Base-by-base conservation (phyloP, 2,113 vertebrate species). In the Zeus faber region DNA sequence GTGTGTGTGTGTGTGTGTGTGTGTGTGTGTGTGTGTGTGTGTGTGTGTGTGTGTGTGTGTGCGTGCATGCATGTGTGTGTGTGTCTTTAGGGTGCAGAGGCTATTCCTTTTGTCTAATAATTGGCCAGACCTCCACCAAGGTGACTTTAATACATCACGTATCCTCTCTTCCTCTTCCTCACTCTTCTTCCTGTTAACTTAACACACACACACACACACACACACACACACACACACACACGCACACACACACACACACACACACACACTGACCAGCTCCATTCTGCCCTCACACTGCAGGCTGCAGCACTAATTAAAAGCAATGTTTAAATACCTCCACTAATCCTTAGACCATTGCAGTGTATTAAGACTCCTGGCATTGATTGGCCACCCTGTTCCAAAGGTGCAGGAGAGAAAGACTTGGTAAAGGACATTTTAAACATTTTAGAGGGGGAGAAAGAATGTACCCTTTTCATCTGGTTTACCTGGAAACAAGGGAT, bases 311-410 rank as follows among this genome's bases (percentile, higher is more conserved):
- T 85, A 86, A 83, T 88, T 87, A 85, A 84, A 82, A 67, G 46
- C 63, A 62, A 49, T 66, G 77, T 82, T 82, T 83, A 85, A 86
- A 87, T 81, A 73, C 81, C 74, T 75, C 61, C 21, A 51, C 76
- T 83, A 85, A 87, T 89, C 88, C 74, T 87, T 84, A 69, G 65
- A 47, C 75, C 58, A 85, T 73, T 84, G 79, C 72, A 66, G 74
- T 74, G 72, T 71, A 82, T 83, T 79, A 63, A 66, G 58, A 57
- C 67, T 73, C 57, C 64, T 20, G 7, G 33, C 76, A 87, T 71
- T 80, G 85, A 88, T 87, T 81, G 41, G 62, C 58, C 20, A 21
- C 44, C 48, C 58, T 23, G 58, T 72, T 81, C 82, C 73, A 79
- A 79, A 82, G 72, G 57, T 54, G 33, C 51, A 16, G 31, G 47